These are phyloP conservation scores for Mycteria americana DNA, from an alignment of 2,797 vertebrate genomes.

Conservation along the genomic window DNA sequence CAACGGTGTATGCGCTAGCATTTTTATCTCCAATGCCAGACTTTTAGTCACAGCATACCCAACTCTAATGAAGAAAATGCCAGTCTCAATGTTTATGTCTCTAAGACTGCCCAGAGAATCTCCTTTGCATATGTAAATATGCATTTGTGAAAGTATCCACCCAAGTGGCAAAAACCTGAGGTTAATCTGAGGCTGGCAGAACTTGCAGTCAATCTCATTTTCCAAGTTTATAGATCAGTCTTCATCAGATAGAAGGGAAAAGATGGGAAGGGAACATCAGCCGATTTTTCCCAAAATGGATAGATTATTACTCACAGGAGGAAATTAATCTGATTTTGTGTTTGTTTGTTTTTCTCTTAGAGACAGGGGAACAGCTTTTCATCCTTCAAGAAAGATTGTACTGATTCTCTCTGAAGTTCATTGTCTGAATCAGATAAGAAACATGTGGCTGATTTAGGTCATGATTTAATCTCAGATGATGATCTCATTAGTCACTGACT, in stretches of 20 bases:
- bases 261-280: background rate
- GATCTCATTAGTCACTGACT: slow-evolving; percentile 56
- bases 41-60: background rate
- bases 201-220: background rate
- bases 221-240: background rate
- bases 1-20: background rate
- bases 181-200: background rate
- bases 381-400: background rate
- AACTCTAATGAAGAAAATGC: background rate
- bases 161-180: background rate
- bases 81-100: background rate
- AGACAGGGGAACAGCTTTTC: slow-evolving; percentile 19
- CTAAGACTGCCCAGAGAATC: background rate
- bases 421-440: slow-evolving; percentile 38
- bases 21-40: slow-evolving; percentile 25
- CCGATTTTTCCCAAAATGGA: background rate
- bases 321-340: background rate
- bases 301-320: background rate
- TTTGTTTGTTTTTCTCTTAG: background rate
- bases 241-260: background rate
- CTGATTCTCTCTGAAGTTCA: background rate
- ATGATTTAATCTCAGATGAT: slow-evolving; percentile 49
- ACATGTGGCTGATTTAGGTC: slow-evolving; percentile 26
- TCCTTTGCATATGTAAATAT: background rate
- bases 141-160: background rate